Conservation (phyloP, 2,797 vertebrate genomes). For the Saxicola maurus region DNA sequence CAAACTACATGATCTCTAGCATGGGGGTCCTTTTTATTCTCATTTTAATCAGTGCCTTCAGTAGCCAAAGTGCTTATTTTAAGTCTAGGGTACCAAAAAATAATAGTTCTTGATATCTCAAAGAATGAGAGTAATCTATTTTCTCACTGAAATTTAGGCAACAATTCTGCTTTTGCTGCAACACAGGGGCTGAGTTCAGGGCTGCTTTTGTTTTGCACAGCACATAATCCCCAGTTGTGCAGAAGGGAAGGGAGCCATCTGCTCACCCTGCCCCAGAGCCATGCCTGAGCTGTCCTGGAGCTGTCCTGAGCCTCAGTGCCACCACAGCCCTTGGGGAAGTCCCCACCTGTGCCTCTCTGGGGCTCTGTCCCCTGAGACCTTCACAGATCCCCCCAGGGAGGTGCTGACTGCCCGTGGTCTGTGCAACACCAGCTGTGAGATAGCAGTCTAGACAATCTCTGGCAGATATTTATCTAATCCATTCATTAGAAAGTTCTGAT, state of each 20-base stretch:
- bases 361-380: background rate
- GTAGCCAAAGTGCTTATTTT: background rate
- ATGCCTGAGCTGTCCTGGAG: background rate
- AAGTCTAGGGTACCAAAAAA: background rate
- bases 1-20: background rate
- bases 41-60: background rate
- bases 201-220: background rate
- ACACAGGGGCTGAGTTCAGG: background rate
- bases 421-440: background rate
- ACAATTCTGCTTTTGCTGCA: background rate
- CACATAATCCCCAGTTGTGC: background rate
- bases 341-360: background rate
- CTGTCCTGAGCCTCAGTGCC: background rate
- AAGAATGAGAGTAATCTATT: background rate
- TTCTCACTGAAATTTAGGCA: background rate
- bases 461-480: background rate
- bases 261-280: background rate
- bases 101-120: background rate
- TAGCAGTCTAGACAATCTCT: background rate
- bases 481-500: background rate
- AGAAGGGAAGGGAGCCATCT: background rate
- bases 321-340: background rate
- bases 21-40: background rate
- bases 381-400: background rate
- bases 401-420: background rate